Percentiles rank a stretch among this genome's conserved stretches.
These are phyloP conservation scores for Metallyticus violacea DNA, from an alignment of 2,888 invertebrate genomes.

Conservation along the genomic window DNA sequence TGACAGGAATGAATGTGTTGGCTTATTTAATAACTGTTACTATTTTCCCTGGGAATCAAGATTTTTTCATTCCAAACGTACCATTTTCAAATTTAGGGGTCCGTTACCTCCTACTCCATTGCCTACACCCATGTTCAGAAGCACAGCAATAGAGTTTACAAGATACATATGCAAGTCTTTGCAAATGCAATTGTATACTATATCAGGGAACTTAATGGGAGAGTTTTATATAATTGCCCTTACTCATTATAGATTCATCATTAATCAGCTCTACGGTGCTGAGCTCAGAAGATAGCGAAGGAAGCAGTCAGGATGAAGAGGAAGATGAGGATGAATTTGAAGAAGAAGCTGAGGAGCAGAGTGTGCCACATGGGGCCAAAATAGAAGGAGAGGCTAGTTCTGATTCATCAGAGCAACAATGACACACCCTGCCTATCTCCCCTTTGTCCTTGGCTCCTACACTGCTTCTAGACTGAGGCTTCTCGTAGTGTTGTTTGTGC, in stretches of 20 bases:
- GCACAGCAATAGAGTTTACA: too few relatives aligned
- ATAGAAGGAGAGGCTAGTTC: conserved; percentile 4
- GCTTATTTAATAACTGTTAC: too few relatives aligned
- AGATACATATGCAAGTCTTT: too few relatives aligned
- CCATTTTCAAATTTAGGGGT: too few relatives aligned
- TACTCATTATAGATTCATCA: conserved; percentile 25
- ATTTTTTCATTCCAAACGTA: too few relatives aligned
- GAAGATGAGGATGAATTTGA: conserved; percentile 29
- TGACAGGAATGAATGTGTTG: too few relatives aligned
- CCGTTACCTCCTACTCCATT: too few relatives aligned
- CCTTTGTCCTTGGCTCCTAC: neutral
- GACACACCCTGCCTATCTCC: neutral
- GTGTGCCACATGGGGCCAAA: neutral
- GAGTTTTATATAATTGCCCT: neutral
- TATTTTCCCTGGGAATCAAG: too few relatives aligned
- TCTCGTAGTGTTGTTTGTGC: neutral
- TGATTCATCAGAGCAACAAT: neutral
- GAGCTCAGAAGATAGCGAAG: conserved; percentile 37
- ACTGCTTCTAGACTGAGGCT: neutral
- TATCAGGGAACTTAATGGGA: neutral
- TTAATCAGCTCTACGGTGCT: conserved; percentile 30
- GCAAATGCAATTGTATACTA: too few relatives aligned
- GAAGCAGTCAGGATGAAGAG: conserved; percentile 36
- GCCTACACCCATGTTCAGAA: too few relatives aligned
- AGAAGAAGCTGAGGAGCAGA: conserved; percentile 5